Percentiles rank a stretch among this genome's conserved stretches.
Conservation (phyloP, 1,140 invertebrate genomes). For the Teleogryllus occipitalis region DNA sequence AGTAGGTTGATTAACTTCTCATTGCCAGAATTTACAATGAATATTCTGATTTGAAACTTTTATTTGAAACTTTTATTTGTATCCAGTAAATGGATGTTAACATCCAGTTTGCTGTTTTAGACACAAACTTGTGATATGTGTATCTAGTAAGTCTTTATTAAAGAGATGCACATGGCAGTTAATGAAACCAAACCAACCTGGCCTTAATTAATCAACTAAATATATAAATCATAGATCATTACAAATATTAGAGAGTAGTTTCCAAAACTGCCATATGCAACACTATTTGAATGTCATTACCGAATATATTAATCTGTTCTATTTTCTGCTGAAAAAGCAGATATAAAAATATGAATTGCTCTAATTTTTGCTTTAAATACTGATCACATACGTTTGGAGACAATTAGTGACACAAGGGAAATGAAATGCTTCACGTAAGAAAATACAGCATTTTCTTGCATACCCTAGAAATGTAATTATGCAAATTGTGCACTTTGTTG, state of each 20-base stretch:
- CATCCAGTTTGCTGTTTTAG: not conserved
- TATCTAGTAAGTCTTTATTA: not conserved
- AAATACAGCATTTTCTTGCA: not conserved
- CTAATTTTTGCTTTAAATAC: not conserved
- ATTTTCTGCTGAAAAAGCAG: not conserved
- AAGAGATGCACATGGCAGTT: too few relatives aligned
- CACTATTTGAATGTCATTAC: not conserved
- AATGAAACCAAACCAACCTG: not conserved
- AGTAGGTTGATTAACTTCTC: too few relatives aligned
- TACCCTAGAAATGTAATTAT: not conserved
- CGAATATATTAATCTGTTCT: not conserved
- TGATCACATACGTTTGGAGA: not conserved
- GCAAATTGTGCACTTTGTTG: constrained; percentile 7
- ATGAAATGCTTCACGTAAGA: not conserved
- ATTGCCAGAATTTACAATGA: too few relatives aligned
- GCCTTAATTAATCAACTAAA: not conserved
- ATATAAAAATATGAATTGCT: not conserved
- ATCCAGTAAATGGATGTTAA: too few relatives aligned
- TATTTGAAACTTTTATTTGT: too few relatives aligned
- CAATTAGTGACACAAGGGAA: too few relatives aligned
- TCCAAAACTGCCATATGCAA: not conserved
- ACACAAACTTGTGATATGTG: not conserved
- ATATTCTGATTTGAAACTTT: too few relatives aligned
- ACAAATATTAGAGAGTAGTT: not conserved
- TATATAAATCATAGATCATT: not conserved